Evolutionary conservation across 2,888 invertebrate species (phyloP).

Genomic region (Scaptomyza flava): DNA sequence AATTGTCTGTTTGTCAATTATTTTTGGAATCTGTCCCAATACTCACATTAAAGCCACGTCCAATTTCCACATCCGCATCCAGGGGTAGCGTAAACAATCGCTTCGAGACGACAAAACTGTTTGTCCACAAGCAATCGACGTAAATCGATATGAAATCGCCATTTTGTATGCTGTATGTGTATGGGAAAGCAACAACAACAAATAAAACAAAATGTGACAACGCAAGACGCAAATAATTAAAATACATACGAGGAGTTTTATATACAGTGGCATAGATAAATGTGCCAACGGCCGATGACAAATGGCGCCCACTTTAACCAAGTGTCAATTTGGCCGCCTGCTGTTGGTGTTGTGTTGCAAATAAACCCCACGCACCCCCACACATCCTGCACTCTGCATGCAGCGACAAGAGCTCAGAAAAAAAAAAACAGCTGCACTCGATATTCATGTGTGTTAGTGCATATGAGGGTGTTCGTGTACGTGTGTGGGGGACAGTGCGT

Average conservation of each 20-base stretch:
- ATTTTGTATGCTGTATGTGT: constrained; percentile 82
- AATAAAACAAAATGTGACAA: constrained; percentile 9
- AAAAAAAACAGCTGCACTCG: constrained; percentile 40
- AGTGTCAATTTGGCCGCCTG: constrained; percentile 67
- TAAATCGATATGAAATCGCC: constrained; percentile 84
- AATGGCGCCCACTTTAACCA: constrained; percentile 72
- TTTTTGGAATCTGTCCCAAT: constrained; percentile 54
- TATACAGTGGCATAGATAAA: constrained; percentile 54
- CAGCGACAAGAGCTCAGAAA: background rate
- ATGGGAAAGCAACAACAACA: constrained; percentile 26
- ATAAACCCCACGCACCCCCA: constrained; percentile 3
- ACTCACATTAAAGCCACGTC: constrained; percentile 84
- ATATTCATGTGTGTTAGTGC: constrained; percentile 44
- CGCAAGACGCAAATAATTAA: constrained; percentile 66
- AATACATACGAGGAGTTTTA: constrained; percentile 43
- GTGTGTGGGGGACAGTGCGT: constrained; percentile 42
- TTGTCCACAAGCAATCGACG: constrained; percentile 84
- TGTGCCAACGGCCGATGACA: constrained; percentile 67
- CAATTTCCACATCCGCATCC: constrained; percentile 83
- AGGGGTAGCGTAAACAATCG: constrained; percentile 82
- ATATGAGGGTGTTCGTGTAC: constrained; percentile 2
- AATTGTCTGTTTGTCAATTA: constrained; percentile 23
- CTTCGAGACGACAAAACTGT: constrained; percentile 84
- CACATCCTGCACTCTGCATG: background rate
- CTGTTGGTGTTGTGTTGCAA: constrained; percentile 32